Conservation (phyloP, 2,797 vertebrate genomes). For the Chaetophractus vellerosus region DNA sequence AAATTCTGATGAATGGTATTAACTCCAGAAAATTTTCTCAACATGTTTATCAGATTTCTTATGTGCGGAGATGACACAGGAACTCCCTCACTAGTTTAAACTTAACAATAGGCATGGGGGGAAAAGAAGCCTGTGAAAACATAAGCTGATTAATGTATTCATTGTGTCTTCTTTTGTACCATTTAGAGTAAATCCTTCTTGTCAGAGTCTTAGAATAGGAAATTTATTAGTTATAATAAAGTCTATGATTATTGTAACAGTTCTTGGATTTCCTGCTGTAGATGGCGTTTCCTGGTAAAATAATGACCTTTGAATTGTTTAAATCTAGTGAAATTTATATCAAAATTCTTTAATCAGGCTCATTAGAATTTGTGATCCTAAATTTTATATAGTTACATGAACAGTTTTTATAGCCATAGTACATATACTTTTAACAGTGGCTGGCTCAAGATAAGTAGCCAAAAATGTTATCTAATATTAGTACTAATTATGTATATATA, state of each 20-base stretch:
- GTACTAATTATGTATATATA: background rate
- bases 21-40: background rate
- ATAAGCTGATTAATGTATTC: background rate
- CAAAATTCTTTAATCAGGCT: slow-evolving; percentile 27
- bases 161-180: background rate
- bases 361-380: background rate
- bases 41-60: background rate
- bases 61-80: background rate
- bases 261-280: background rate
- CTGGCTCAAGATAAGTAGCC: background rate
- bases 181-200: slow-evolving; percentile 11
- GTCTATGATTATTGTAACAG: background rate
- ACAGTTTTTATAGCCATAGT: background rate
- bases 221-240: background rate
- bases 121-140: background rate
- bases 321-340: background rate
- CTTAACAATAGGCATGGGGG: background rate
- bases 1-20: background rate
- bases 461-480: slow-evolving; percentile 6
- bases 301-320: slow-evolving; percentile 11
- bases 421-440: background rate
- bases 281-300: background rate
- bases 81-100: background rate
- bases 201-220: slow-evolving; percentile 25
- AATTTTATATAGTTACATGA: background rate